phyloP scores from a whole-genome alignment of 37 sponge, comb jelly and placozoan genomes.

The Crambe crambe region DNA sequence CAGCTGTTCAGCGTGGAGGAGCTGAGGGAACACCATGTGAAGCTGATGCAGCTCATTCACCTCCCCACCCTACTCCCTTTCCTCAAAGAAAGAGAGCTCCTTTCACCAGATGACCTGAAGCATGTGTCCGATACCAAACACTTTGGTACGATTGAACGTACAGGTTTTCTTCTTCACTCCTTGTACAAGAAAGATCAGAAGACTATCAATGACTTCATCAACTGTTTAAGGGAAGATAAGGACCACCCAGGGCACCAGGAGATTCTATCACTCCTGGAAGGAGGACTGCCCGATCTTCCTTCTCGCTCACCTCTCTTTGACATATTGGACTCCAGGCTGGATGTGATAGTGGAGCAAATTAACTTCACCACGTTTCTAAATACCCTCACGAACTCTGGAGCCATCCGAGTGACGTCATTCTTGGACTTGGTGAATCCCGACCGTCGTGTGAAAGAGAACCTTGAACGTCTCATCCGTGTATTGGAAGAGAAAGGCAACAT shows the following conservation, averaged over 20 bases:
- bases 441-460: conserved; percentile 16
- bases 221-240: conserved; percentile 15
- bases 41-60: conserved; percentile 7
- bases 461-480: conserved; percentile 16
- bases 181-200: conserved; percentile 13
- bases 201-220: conserved; percentile 13
- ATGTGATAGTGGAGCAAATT: background rate
- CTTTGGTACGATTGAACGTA: conserved; percentile 16
- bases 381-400: background rate
- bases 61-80: conserved; percentile 17
- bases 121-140: background rate
- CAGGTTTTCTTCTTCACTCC: conserved; percentile 20
- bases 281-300: background rate
- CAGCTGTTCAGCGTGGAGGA: conserved; percentile 6
- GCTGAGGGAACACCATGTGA: background rate
- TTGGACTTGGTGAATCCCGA: conserved; percentile 31
- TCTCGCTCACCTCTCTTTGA: conserved; percentile 18
- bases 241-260: conserved; percentile 10
- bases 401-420: conserved; percentile 1
- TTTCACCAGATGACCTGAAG: background rate
- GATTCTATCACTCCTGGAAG: conserved; percentile 28
- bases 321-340: background rate
- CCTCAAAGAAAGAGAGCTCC: background rate
- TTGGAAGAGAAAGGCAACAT: conserved; percentile 25
- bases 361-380: conserved; percentile 22